A percentile compares a stretch with the other conserved stretches of the same genome.
These are phyloP conservation scores for Bombyx huttoni DNA, from an alignment of 2,888 invertebrate genomes.

Conservation along the genomic window DNA sequence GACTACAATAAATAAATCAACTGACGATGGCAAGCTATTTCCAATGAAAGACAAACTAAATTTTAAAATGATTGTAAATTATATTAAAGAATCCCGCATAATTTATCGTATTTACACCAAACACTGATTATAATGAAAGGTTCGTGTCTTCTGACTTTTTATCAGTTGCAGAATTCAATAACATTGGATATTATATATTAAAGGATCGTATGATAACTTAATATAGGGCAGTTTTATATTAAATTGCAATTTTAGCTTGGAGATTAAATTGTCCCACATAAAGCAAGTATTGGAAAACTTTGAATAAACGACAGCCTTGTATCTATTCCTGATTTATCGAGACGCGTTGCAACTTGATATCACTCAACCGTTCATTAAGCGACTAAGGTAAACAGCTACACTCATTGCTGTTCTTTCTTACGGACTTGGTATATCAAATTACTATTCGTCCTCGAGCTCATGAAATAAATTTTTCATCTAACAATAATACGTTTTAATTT, in stretches of 20 bases:
- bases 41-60: slow-evolving; percentile 16
- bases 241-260: neutral
- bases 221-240: no score
- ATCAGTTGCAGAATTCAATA: no score
- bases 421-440: neutral
- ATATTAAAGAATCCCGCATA: neutral
- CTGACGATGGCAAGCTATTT: slow-evolving; percentile 29
- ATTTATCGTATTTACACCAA: no score
- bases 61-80: neutral
- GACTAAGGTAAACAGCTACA: neutral
- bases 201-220: no score
- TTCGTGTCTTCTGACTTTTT: no score
- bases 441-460: neutral
- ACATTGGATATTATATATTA: no score
- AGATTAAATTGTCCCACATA: neutral
- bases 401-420: neutral
- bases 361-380: neutral
- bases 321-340: neutral
- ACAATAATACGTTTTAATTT: no score
- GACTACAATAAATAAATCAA: slow-evolving; percentile 48
- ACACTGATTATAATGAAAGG: no score
- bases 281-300: no score
- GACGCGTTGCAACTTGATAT: neutral
- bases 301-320: neutral
- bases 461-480: no score